Base-by-base conservation (phyloP, 2,797 vertebrate species). In the Crypturellus tataupa region DNA sequence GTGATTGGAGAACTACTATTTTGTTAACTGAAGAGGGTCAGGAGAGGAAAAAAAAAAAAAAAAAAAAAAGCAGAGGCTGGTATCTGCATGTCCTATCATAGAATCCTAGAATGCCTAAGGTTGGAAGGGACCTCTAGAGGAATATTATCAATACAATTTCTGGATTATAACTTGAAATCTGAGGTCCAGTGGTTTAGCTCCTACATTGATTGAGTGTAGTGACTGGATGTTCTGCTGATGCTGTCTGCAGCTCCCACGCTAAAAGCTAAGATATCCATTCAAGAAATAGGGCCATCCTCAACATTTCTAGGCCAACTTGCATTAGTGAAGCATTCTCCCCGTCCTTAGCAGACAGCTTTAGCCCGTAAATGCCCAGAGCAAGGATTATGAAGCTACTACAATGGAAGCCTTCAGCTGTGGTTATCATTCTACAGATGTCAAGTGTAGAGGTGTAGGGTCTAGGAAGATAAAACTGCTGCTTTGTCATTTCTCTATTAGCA, bases 401-500 rank as follows among this genome's bases (percentile, higher is more conserved):
- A 77, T 40, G 82, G 73, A 69, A 96, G 92, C 37, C 76, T 72
- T 46, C 44, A 89, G 72, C 72, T 91, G 69, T 89, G 78, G 94
- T 94, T 94, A 58, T 95, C 44, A 35, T 68, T 85, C 93, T 94
- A 93, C 33, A 87, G 87, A 92, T 96, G 94, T 94, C 93, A 94
- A 95, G 35, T 80, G n/a, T 39, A 84, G 86, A 85, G 77, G 70
- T 88, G 55, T 75, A 95, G 53, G 81, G 63, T 81, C 83, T 83
- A 90, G 91, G 89, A 85, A 93, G 87, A 94, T 89, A 89, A 79
- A 65, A 93, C 80, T 71, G 62, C 62, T 85, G 49, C 90, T 96
- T 93, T 95, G 96, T 95, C 82, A 95, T 69, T 89, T 67, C 85
- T 96, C 51, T 92, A 78, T 96, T 96, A 96, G 64, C 85, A 81